A percentile compares a stretch with the other conserved stretches of the same genome.
These are phyloP conservation scores for Heteromurus nitidus DNA, from an alignment of 2,888 invertebrate species.

Conservation along the genomic window DNA sequence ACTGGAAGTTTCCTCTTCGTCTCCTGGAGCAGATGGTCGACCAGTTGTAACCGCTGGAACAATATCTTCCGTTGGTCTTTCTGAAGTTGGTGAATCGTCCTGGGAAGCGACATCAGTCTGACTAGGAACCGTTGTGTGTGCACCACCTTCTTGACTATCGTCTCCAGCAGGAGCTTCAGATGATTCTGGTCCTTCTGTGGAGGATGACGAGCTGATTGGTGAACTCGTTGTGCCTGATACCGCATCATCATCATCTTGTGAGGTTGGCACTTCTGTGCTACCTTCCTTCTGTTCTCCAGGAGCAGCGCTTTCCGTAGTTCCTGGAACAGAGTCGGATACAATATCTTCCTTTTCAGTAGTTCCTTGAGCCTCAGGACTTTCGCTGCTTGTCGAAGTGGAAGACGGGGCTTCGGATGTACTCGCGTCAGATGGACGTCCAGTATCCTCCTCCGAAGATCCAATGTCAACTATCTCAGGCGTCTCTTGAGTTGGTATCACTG, in stretches of 20 bases:
- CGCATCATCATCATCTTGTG: conserved; percentile 35
- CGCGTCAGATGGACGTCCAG: background rate
- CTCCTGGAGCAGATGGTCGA: conserved; percentile 9
- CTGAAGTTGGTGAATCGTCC: conserved; percentile 34
- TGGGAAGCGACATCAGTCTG: conserved; percentile 17
- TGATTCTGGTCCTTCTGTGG: conserved; percentile 3
- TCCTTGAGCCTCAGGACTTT: background rate
- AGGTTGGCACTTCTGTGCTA: conserved; percentile 23
- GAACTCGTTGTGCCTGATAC: background rate
- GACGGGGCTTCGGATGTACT: conserved; percentile 21
- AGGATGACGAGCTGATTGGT: conserved; percentile 4
- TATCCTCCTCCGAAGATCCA: conserved; percentile 36
- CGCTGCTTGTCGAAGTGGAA: background rate
- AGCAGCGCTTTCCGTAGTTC: conserved; percentile 18
- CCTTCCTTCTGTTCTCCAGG: background rate
- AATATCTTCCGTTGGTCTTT: background rate
- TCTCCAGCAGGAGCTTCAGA: conserved; percentile 22
- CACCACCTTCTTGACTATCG: background rate
- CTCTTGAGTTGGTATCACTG: background rate
- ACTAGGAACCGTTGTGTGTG: conserved; percentile 39
- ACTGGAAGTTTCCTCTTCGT: conserved; percentile 19
- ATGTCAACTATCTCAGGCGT: conserved; percentile 45
- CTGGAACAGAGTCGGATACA: conserved; percentile 24
- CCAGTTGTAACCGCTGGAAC: conserved; percentile 11
- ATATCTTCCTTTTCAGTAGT: background rate